Evolutionary conservation across 2,888 invertebrate species (phyloP), one percentile per base, ranked within the genome.

Genomic region (Laothoe populi): DNA sequence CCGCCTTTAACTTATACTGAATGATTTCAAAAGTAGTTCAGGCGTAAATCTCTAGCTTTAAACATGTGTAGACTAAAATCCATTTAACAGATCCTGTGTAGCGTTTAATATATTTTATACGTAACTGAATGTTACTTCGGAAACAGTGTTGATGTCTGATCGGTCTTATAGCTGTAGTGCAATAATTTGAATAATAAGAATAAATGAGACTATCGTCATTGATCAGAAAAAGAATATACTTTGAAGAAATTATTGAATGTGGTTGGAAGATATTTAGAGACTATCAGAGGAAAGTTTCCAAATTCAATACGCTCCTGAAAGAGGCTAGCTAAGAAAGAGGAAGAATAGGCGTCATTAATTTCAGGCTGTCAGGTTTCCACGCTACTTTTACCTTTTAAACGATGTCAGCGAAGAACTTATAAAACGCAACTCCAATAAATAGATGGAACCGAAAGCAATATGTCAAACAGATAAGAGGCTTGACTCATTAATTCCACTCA

Each of bases 401-500:
- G 5, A 1, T 5, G 5, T 5, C 5, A 31, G 8, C 31, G 2
- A 8, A 31, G 8, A 2, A 1, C 13, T 38, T 38, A 38, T 3
- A 38, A 7, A 24, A 45, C 7, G n/a, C 24, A 19, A n/a, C 24
- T 26, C 40, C 2, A 26, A 40, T 24, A 40, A 24, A 7, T 40
- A 48, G 13, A 48, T 38, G 19, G 21, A 24, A 23, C 31, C n/a
- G 38, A 24, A 19, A 16, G 53, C 16, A 58, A 48, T 57, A 46
- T 19, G 48, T 40, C 38, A 58, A 40, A 21, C n/a, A 58, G 57
- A 58, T 48, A 38, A 40, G 35, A 19, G 46, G 57, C 79, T 82
- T 82, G 81, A 80, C 82, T 83, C 82, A 84, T 86, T 86, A 86
- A 84, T 80, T 74, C 79, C 79, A 77, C 81, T 73, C 79, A 78